Percentiles rank a stretch among this genome's conserved stretches.
These are phyloP conservation scores for Lepidostoma basale DNA, from an alignment of 1,140 invertebrate species.

Conservation along the genomic window DNA sequence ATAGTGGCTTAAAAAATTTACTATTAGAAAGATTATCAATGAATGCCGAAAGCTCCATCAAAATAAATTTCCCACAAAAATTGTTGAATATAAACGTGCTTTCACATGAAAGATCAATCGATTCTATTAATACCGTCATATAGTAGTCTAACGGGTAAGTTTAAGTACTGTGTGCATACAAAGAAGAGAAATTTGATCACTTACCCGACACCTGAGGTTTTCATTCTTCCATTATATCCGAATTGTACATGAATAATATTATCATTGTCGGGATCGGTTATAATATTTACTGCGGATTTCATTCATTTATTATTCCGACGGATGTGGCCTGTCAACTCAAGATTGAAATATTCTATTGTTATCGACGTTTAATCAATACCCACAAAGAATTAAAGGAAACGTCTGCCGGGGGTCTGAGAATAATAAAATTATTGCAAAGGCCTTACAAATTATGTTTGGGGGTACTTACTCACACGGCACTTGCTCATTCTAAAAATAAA, in stretches of 20 bases:
- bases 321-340: slow-evolving; percentile 14
- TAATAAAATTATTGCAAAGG: not conserved
- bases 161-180: too few relatives aligned
- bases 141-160: too few relatives aligned
- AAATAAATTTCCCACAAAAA: too few relatives aligned
- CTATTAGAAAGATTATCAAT: too few relatives aligned
- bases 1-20: too few relatives aligned
- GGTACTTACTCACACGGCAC: too few relatives aligned
- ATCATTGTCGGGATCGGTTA: not conserved
- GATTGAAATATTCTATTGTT: slow-evolving; percentile 18
- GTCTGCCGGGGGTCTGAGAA: not conserved
- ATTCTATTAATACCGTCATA: too few relatives aligned
- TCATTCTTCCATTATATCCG: not conserved
- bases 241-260: not conserved
- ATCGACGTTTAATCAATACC: slow-evolving; percentile 17
- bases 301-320: slow-evolving; percentile 15
- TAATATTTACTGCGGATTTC: slow-evolving; percentile 9
- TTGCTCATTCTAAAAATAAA: too few relatives aligned
- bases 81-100: too few relatives aligned
- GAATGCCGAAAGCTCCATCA: too few relatives aligned
- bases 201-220: slow-evolving; percentile 8
- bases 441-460: not conserved
- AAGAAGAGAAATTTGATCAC: slow-evolving; percentile 21
- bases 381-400: slow-evolving; percentile 24
- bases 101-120: too few relatives aligned